Evolutionary conservation across 2,888 invertebrate species (phyloP), one percentile per base, ranked within the genome.

Genomic region (Ctenicera cuprea): DNA sequence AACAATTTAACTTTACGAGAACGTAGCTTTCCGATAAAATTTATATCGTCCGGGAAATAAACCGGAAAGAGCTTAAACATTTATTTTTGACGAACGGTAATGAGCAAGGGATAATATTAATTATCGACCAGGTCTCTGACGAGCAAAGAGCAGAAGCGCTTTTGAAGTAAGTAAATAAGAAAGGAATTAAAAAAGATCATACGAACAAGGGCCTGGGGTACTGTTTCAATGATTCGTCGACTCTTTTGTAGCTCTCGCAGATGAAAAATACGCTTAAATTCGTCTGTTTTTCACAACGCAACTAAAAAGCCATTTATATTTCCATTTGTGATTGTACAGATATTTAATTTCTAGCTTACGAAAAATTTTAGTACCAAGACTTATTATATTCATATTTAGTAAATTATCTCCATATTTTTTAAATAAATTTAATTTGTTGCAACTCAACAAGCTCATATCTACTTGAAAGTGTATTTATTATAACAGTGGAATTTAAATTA

Each of bases 81-180:
- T 48, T 16, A 43, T 3, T 48, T 48, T 20, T 48, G 9, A 16
- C 16, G 18, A 20, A 8, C 2, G 12, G 8, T 16, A 3, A n/a
- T 30, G 3, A 33, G 5, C 26, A 26, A 30, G n/a, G 14, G 7
- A 30, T 54, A 54, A 54, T 30, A 30, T 54, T 54, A 54, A 54
- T 14, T 54, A 54, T 54, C 30, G 54, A 33, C 14, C 54, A 30
- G 54, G n/a, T 9, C 26, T 54, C 26, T 54, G 14, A 2, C 14
- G 30, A 54, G 11, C 5, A 54, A 30, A 30, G 11, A 7, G 54
- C 30, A 14, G 30, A 50, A 54, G 14, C 7, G n/a, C 52, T 7
- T 30, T 54, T 54, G 54, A 54, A 54, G 54, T 54, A 54, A 54
- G 48, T 48, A 48, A 48, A 48, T 48, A 48, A 48, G 48, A 48